These are phyloP conservation scores for Monoplex corrugatus DNA, from an alignment of 2,888 invertebrate species.

Conservation along the genomic window DNA sequence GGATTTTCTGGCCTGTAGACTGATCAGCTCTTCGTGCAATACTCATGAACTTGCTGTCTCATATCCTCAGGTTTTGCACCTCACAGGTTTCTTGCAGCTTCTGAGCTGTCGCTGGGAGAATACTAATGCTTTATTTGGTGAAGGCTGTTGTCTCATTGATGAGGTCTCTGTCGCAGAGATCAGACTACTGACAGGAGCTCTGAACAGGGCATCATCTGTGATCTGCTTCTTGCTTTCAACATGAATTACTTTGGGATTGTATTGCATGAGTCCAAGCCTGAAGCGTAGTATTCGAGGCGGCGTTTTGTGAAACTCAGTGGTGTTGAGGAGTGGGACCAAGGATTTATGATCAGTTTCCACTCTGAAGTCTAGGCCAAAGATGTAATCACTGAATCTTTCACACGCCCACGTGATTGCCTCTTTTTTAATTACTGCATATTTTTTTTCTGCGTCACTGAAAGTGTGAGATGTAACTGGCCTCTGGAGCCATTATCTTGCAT, in stretches of 20 bases:
- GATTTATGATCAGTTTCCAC: no score
- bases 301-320: no score
- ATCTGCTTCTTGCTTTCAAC: slow-evolving; percentile 13
- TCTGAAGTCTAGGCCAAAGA: no score
- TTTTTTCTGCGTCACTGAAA: no score
- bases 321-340: no score
- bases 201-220: slow-evolving; percentile 4
- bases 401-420: no score
- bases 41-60: background rate
- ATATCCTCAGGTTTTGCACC: background rate
- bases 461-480: no score
- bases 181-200: background rate
- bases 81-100: background rate
- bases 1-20: background rate
- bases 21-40: background rate
- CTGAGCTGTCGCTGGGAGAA: background rate
- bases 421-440: no score
- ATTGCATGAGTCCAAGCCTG: no score
- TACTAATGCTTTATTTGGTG: background rate
- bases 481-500: no score
- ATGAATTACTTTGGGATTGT: background rate
- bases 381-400: no score
- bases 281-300: no score
- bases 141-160: background rate
- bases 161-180: background rate